phyloP scores from a whole-genome alignment of 2,888 invertebrate species.

The Agrochola macilenta region DNA sequence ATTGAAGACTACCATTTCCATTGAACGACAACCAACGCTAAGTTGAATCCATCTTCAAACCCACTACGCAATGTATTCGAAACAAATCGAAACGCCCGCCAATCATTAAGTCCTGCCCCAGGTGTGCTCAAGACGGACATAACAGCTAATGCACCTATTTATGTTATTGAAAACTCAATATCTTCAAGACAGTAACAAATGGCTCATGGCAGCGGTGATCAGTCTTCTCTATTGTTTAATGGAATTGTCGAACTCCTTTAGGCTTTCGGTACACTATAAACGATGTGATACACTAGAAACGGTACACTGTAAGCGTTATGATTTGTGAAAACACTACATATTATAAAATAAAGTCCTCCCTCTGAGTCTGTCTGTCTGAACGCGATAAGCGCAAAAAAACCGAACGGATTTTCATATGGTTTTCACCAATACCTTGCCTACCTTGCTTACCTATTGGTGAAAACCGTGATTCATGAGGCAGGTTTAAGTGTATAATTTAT shows the following conservation, averaged over 20 bases:
- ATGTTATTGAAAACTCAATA: conserved; percentile 75
- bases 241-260: conserved; percentile 32
- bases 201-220: conserved; percentile 57
- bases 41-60: neutral
- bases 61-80: conserved; percentile 39
- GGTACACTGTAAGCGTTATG: too few species aligned
- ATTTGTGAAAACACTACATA: neutral
- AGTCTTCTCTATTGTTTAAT: conserved; percentile 55
- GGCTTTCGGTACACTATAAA: neutral
- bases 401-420: neutral
- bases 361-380: too few species aligned
- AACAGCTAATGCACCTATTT: conserved; percentile 67
- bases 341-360: too few species aligned
- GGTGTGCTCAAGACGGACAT: conserved; percentile 62
- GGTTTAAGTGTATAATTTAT: neutral
- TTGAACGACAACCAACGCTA: neutral
- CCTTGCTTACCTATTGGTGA: too few species aligned
- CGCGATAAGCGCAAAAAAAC: neutral
- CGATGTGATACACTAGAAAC: too few species aligned
- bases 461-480: neutral
- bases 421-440: too few species aligned
- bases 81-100: conserved; percentile 28
- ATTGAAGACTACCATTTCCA: neutral
- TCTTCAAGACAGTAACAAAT: conserved; percentile 70
- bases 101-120: conserved; percentile 56